Base-by-base conservation (phyloP, 2,113 vertebrate species). In the Alouatta palliata region DNA sequence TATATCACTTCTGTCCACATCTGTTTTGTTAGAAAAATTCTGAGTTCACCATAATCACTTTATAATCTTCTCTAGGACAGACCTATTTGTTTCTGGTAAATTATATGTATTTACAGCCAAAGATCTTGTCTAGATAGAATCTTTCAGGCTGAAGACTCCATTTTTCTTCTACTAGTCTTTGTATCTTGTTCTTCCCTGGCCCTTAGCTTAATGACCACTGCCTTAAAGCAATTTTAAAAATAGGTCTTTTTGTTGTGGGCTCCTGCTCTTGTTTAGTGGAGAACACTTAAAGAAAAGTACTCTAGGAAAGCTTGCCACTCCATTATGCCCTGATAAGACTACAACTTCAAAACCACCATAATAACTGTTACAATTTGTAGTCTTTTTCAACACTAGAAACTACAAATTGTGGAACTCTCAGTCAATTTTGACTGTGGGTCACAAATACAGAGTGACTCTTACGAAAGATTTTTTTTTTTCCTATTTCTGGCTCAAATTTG, bases 241-340 rank as follows among this genome's bases (percentile, higher is more conserved):
- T 66, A 70, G 35, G 13, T 1, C 40, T 71, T 88, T 96, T 73
- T 92, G 40, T 86, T 32, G 58, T 54, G 16, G 2, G 16, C 8
- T 88, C 25, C 45, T 94, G 25, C 52, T 87, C 49, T 88, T 75
- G 40, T 86, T 91, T 79, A 85, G 13, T 20, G 19, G 14, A 80
- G 70, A 95, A 91, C 64, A 94, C 52, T 92, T 73, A 81, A 66
- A 94, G 32, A 49, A 88, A 90, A 71, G 16, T 64, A 77, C 56
- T 70, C 49, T 21, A 13, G n/a, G 32, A 93, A 89, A 82, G 23
- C 49, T 13, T n/a, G 21, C 52, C 45, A 27, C 40, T 43, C 27
- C 40, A 75, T 84, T 73, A 49, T 27, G 30, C 19, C 8, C 45
- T 79, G 7, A 84, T 91, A 84, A 76, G 9, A 5, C 10, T 88